phyloP scores from a whole-genome alignment of 2,888 invertebrate genomes.

The Sarcophaga rosellei region DNA sequence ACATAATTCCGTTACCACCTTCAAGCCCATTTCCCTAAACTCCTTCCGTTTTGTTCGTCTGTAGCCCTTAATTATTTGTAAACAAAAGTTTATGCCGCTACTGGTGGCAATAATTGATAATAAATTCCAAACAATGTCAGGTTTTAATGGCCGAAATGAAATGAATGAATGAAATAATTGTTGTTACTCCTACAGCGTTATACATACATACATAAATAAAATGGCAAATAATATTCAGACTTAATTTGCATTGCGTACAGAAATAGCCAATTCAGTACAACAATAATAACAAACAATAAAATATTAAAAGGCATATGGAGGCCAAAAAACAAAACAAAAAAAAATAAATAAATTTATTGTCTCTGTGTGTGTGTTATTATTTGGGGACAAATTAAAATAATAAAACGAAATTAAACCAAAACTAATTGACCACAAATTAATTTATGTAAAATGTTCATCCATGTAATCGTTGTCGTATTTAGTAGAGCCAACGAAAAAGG shows the following conservation, averaged over 20 bases:
- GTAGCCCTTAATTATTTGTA: not conserved
- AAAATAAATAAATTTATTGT: conserved; percentile 31
- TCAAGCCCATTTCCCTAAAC: too few relatives aligned
- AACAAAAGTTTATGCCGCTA: not conserved
- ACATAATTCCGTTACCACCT: too few relatives aligned
- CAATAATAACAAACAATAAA: conserved; percentile 40
- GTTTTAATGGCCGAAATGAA: conserved; percentile 48
- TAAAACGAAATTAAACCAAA: conserved; percentile 65
- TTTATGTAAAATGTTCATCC: conserved; percentile 48
- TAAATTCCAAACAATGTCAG: conserved; percentile 42
- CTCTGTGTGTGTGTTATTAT: conserved; percentile 29
- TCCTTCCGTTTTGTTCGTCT: too few relatives aligned
- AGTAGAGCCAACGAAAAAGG: conserved; percentile 14
- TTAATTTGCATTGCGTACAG: conserved; percentile 24
- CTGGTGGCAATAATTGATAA: conserved; percentile 1
- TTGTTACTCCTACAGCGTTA: not conserved
- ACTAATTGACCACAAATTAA: conserved; percentile 68
- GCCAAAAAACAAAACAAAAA: conserved; percentile 2
- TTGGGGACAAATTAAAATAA: conserved; percentile 66
- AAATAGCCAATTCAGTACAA: not conserved
- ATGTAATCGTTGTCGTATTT: not conserved
- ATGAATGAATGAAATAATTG: conserved; percentile 57
- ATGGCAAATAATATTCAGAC: conserved; percentile 43
- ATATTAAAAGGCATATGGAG: not conserved
- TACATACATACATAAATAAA: too few relatives aligned